Evolutionary conservation across 1,140 invertebrate genomes (phyloP).

Genomic region (Cotesia vestalis): DNA sequence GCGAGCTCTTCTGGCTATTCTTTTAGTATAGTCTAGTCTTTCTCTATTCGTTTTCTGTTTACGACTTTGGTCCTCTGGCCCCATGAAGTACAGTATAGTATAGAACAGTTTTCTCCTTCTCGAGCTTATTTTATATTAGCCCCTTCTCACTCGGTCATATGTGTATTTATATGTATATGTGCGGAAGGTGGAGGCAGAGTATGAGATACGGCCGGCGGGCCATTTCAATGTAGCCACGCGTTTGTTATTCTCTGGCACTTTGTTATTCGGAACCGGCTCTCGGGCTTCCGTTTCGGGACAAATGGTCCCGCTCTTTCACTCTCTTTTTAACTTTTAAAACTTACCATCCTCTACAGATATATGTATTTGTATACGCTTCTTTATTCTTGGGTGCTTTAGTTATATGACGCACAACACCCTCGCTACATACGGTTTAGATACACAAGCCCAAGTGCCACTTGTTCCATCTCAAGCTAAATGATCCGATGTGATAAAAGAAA

Average conservation of each 20-base stretch:
- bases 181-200: slow-evolving; percentile 27
- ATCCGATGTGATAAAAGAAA: slow-evolving; percentile 10
- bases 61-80: background rate
- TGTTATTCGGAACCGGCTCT: slow-evolving; percentile 52
- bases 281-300: slow-evolving; percentile 46
- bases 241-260: slow-evolving; percentile 64
- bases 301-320: slow-evolving; percentile 45
- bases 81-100: too few species aligned
- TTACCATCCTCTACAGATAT: background rate
- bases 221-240: slow-evolving; percentile 65
- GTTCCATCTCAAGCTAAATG: slow-evolving; percentile 17
- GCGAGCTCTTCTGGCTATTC: slow-evolving; percentile 35
- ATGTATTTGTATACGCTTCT: too few species aligned
- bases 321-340: slow-evolving; percentile 10
- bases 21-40: background rate
- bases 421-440: background rate
- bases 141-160: slow-evolving; percentile 7
- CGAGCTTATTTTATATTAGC: background rate
- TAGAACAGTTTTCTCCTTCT: too few species aligned
- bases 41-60: slow-evolving; percentile 26
- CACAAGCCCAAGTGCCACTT: slow-evolving; percentile 7
- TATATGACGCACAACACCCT: background rate
- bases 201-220: slow-evolving; percentile 60
- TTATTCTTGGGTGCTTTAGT: background rate
- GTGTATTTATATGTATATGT: background rate